Percentiles rank a stretch among this genome's conserved stretches.
These are phyloP conservation scores for Hypotaenidia okinawae DNA, from an alignment of 2,797 vertebrate species.

Conservation along the genomic window DNA sequence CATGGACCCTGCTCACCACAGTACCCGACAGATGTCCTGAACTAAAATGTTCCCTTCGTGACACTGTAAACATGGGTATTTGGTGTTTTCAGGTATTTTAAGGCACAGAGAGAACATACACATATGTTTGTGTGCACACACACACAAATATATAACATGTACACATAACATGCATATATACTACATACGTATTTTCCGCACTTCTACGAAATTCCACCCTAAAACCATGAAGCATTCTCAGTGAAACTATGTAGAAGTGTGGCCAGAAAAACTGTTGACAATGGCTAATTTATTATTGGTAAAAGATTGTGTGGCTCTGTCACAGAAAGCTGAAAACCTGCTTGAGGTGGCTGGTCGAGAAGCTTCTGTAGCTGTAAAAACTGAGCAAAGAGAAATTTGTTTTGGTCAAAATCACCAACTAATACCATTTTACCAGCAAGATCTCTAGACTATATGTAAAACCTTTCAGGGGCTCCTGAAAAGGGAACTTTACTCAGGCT, in stretches of 20 bases:
- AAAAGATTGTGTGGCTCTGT: background rate
- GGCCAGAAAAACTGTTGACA: conserved; percentile 30
- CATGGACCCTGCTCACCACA: background rate
- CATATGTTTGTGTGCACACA: background rate
- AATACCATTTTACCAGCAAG: background rate
- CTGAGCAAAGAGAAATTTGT: background rate
- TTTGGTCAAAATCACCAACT: conserved; percentile 18
- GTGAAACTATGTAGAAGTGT: background rate
- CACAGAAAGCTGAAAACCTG: conserved; percentile 22
- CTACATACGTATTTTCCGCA: background rate
- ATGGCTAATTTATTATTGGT: conserved; percentile 9
- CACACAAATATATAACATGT: background rate
- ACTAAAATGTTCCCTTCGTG: background rate
- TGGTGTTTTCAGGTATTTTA: background rate
- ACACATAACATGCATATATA: background rate
- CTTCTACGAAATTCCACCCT: background rate
- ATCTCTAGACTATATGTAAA: background rate
- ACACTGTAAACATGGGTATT: background rate
- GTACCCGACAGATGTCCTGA: background rate
- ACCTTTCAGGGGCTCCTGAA: conserved; percentile 11
- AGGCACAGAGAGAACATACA: background rate
- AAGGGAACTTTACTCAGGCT: conserved; percentile 46
- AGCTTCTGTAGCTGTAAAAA: background rate
- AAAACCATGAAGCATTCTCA: background rate
- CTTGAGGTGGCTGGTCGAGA: background rate